Evolutionary conservation across 2,797 vertebrate species (phyloP), one percentile per base, ranked within the genome.

Genomic region (Silurus aristotelis): DNA sequence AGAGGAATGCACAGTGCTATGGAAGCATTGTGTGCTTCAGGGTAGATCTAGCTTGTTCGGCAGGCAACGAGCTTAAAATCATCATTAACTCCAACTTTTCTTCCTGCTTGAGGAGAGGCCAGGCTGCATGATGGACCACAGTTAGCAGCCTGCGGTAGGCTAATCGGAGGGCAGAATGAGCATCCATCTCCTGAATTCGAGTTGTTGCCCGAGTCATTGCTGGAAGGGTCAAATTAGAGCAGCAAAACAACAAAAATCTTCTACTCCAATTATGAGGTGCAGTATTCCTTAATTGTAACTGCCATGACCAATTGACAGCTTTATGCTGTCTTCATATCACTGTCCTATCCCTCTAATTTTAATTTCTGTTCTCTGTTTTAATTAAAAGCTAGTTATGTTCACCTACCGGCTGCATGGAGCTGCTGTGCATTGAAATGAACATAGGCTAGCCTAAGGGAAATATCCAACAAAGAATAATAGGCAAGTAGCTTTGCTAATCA

Each of bases 321-420:
- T 86, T 87, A 89, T 85, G 92, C 90, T 90, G 86, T 93, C 90
- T 90, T 86, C 87, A 89, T 84, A 92, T 90, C 91, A 88, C 93
- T 90, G 89, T 91, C 81, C 71, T 75, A 86, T 84, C 87, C 87
- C 88, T 90, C 84, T 88, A 86, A 87, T 92, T 93, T 90, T 90
- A 89, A 91, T 90, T 93, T 91, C 82, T 88, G 90, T 88, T 89
- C 89, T 92, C 89, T 83, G 52, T 93, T 94, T 94, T 94, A 95
- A 95, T 95, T 95, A 94, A 94, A 89, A 92, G 88, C 88, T 90
- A 84, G 88, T 89, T 91, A 89, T 89, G 92, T 92, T 90, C 92
- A 93, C 91, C 90, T 91, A 91, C 63, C 92, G 90, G 92, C 92
- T 93, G 91, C 90, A 91, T 88, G 91, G 92, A 90, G 89, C 86